These are phyloP conservation scores for Phalangium opilio DNA, from an alignment of 2,888 invertebrate species.

Conservation along the genomic window DNA sequence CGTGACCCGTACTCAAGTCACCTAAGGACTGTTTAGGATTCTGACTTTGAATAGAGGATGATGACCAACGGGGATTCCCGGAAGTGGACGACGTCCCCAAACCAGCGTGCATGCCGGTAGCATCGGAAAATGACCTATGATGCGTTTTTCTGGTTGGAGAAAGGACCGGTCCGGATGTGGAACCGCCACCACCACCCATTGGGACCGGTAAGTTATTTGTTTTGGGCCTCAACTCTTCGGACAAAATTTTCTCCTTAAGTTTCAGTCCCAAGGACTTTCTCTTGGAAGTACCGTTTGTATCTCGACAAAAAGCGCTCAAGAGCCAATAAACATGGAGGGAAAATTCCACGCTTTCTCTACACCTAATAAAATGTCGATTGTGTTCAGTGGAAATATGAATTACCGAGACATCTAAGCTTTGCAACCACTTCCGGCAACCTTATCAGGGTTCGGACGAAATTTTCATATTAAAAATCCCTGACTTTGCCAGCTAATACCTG, in stretches of 20 bases:
- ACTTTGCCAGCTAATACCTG: too few relatives aligned
- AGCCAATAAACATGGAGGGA: constrained; percentile 92
- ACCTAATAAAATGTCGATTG: constrained; percentile 38
- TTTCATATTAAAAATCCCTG: too few relatives aligned
- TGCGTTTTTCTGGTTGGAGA: constrained; percentile 51
- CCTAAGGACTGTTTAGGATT: constrained; percentile 41
- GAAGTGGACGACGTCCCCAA: not conserved
- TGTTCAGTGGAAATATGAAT: not conserved
- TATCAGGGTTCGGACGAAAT: too few relatives aligned
- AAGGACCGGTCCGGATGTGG: constrained; percentile 20
- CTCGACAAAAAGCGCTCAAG: constrained; percentile 79
- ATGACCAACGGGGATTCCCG: not conserved
- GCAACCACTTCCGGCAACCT: too few relatives aligned
- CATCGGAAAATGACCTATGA: constrained; percentile 55
- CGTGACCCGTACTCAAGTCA: constrained; percentile 81
- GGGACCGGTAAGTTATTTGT: too few relatives aligned
- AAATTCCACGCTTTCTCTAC: constrained; percentile 87
- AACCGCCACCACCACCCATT: constrained; percentile 1
- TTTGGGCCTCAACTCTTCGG: constrained; percentile 43
- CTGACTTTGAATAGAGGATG: not conserved
- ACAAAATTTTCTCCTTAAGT: constrained; percentile 53
- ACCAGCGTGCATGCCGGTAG: constrained; percentile 42
- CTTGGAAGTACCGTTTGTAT: constrained; percentile 44
- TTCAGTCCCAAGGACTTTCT: constrained; percentile 56
- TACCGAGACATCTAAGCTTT: too few relatives aligned